phyloP scores from a whole-genome alignment of 1,140 invertebrate genomes.

The Luehdorfia chinensis region DNA sequence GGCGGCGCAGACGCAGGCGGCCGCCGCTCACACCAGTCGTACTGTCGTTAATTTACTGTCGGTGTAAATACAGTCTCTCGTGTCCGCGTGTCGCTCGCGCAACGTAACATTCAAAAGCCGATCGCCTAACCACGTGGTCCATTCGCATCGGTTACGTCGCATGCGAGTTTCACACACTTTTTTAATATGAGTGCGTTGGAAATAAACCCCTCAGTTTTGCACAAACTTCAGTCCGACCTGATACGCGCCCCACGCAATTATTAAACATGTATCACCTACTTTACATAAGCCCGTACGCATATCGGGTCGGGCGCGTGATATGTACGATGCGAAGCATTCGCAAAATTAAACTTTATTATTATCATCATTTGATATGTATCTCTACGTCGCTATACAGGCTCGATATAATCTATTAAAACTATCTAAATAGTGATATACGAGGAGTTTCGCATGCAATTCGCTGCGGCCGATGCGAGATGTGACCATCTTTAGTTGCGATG shows the following conservation, averaged over 20 bases:
- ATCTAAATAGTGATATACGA: slow-evolving; percentile 12
- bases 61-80: slow-evolving; percentile 13
- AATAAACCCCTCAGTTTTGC: neutral
- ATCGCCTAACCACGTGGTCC: neutral
- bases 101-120: neutral
- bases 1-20: slow-evolving; percentile 7
- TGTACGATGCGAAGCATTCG: slow-evolving; percentile 15
- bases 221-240: neutral
- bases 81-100: slow-evolving; percentile 8
- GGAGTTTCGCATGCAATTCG: slow-evolving; percentile 1
- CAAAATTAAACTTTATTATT: slow-evolving; percentile 18
- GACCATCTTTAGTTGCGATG: neutral
- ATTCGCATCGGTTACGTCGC: neutral
- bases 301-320: slow-evolving; percentile 7
- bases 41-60: slow-evolving; percentile 5
- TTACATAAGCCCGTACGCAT: neutral
- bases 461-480: slow-evolving; percentile 1
- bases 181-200: neutral
- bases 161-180: neutral
- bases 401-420: slow-evolving; percentile 17
- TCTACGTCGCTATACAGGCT: slow-evolving; percentile 15
- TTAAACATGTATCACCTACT: no score
- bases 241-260: neutral
- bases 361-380: slow-evolving; percentile 16
- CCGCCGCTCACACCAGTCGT: slow-evolving; percentile 10